A percentile compares a stretch with the other conserved stretches of the same genome.
Conservation (phyloP, 2,888 invertebrate species). For the Chrysodeixis includens region DNA sequence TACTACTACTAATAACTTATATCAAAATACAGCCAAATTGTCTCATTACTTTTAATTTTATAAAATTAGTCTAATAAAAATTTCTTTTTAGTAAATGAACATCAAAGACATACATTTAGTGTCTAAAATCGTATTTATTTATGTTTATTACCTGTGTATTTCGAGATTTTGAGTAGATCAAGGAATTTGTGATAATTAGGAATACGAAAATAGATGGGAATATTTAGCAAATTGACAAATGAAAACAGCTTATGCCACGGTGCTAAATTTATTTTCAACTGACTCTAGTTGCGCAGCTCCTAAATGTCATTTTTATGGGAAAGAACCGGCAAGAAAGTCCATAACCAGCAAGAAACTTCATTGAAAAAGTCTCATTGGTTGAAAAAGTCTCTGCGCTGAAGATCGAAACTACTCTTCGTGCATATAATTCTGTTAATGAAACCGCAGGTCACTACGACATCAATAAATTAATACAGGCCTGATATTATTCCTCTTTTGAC, state of each 20-base stretch:
- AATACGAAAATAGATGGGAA: not conserved
- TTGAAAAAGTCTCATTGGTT: too few relatives aligned
- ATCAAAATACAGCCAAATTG: not conserved
- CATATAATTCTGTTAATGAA: too few relatives aligned
- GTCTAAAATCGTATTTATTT: not conserved
- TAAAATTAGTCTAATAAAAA: not conserved
- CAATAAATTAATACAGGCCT: too few relatives aligned
- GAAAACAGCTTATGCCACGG: not conserved
- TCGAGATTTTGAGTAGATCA: not conserved
- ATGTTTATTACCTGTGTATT: not conserved
- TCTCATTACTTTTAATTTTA: not conserved
- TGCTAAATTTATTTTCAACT: too few relatives aligned
- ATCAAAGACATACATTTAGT: not conserved
- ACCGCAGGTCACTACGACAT: too few relatives aligned
- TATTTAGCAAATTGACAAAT: not conserved
- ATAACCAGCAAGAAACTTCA: too few relatives aligned
- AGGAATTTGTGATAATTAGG: not conserved
- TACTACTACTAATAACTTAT: not conserved
- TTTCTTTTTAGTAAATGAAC: not conserved
- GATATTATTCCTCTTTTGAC: too few relatives aligned
- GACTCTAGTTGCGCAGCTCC: too few relatives aligned
- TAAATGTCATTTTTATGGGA: too few relatives aligned
- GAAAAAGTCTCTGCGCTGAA: too few relatives aligned
- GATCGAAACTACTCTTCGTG: too few relatives aligned
- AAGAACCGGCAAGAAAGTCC: too few relatives aligned